Conservation (phyloP, 1,140 invertebrate species). For the Eurosta solidaginis region DNA sequence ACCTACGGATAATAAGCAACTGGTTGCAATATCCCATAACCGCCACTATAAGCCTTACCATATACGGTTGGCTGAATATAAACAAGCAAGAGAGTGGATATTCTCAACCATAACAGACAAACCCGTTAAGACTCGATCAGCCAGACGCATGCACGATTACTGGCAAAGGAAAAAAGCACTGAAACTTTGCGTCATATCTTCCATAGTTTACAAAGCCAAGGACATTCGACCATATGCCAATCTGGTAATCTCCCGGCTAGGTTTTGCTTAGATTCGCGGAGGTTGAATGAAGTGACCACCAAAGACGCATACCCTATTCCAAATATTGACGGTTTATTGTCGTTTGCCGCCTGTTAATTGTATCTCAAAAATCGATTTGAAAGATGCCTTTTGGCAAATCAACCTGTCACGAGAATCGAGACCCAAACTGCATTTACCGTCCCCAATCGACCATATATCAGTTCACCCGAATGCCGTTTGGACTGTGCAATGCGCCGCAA, state of each 20-base stretch:
- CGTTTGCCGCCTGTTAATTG: constrained; percentile 44
- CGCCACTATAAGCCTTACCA: neutral
- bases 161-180: constrained; percentile 33
- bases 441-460: constrained; percentile 44
- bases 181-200: neutral
- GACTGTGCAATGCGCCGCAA: too few species aligned
- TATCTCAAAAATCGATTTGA: constrained; percentile 44
- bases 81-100: neutral
- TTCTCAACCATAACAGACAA: neutral
- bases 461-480: too few species aligned
- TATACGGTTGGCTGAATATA: neutral
- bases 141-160: constrained; percentile 41
- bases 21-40: too few species aligned
- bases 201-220: constrained; percentile 44
- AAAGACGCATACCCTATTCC: constrained; percentile 47
- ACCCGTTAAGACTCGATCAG: constrained; percentile 34
- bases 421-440: constrained; percentile 56
- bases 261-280: too few species aligned
- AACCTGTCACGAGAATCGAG: constrained; percentile 31
- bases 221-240: constrained; percentile 56
- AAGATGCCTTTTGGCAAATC: constrained; percentile 48
- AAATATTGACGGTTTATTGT: constrained; percentile 46
- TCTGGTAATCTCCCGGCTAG: too few species aligned
- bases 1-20: neutral
- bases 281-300: too few species aligned